Percentiles rank a stretch among this genome's conserved stretches.
These are phyloP conservation scores for Latrodectus elegans DNA, from an alignment of 2,888 invertebrate species.

Conservation along the genomic window DNA sequence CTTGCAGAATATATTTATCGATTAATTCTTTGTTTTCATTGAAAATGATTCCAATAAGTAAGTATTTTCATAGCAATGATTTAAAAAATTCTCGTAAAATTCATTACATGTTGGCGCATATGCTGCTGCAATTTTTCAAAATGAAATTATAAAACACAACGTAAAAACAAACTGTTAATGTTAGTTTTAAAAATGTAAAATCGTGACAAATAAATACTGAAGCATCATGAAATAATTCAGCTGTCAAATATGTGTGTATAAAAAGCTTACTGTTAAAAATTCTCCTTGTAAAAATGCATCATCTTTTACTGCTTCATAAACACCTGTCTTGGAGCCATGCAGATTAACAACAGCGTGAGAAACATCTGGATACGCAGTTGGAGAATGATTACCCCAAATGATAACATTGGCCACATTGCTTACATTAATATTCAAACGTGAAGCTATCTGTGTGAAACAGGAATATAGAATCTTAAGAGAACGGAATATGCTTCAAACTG, in stretches of 20 bases:
- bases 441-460: constrained; percentile 75
- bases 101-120: too few relatives aligned
- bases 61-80: too few relatives aligned
- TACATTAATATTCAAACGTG: constrained; percentile 77
- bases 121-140: too few relatives aligned
- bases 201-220: background rate
- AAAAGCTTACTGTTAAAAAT: constrained; percentile 82
- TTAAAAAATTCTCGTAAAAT: too few relatives aligned
- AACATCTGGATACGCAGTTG: constrained; percentile 98
- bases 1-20: too few relatives aligned
- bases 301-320: constrained; percentile 85
- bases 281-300: constrained; percentile 85
- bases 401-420: constrained; percentile 90
- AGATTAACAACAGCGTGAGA: constrained; percentile 81
- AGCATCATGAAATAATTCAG: background rate
- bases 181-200: too few relatives aligned
- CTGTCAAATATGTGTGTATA: background rate
- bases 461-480: too few relatives aligned
- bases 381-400: constrained; percentile 99
- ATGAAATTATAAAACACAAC: too few relatives aligned
- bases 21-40: too few relatives aligned
- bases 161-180: too few relatives aligned
- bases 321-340: constrained; percentile 77
- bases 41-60: too few relatives aligned
- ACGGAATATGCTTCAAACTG: too few relatives aligned